Base-by-base conservation (phyloP, 2,888 invertebrate species). In the Lysandra coridon region DNA sequence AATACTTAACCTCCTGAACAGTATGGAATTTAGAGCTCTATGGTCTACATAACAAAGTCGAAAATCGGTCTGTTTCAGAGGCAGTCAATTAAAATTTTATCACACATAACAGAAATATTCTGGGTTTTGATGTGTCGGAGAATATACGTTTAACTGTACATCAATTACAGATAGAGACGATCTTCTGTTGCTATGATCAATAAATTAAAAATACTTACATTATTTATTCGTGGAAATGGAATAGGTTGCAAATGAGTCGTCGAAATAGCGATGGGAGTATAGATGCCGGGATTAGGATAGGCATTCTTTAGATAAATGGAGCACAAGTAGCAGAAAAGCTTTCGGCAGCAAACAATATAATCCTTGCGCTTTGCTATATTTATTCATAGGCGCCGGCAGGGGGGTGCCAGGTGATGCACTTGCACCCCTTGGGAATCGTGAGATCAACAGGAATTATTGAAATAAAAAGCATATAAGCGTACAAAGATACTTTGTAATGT, bases 31-130 rank as follows among this genome's bases (percentile, higher is more conserved):
- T 33, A 33, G 33, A 33, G 33, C 33, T 33, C 14, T 69, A 69
- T 69, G 14, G 1, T 69, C 33, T 14, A 14, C 69, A 30, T 14
- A 30, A 69, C 30, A 69, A 33, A 69, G 33, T 33, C 14, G 69
- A 69, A 33, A 69, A 1, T 69, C 14, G 33, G 33, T 17, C 69
- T 33, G 69, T 12, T 14, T 33, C 17, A 3, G 30, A 23, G 64
- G 64, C 64, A 69, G 69, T 69, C 69, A 69, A 69, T 69, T 69
- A 69, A 69, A 69, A 69, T 69, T 69, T 69, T 69, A 69, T 69
- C 33, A 69, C 69, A 69, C 69, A 37, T 69, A 69, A 69, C 69
- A 69, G 33, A 69, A 69, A 69, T 69, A 69, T 37, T 69, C 69
- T 33, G 30, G 69, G 69, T 69, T 69, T 69, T 69, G 69, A 69